Evolutionary conservation across 2,797 vertebrate species (phyloP), one percentile per base, ranked within the genome.

Genomic region (Gymnodraco acuticeps): DNA sequence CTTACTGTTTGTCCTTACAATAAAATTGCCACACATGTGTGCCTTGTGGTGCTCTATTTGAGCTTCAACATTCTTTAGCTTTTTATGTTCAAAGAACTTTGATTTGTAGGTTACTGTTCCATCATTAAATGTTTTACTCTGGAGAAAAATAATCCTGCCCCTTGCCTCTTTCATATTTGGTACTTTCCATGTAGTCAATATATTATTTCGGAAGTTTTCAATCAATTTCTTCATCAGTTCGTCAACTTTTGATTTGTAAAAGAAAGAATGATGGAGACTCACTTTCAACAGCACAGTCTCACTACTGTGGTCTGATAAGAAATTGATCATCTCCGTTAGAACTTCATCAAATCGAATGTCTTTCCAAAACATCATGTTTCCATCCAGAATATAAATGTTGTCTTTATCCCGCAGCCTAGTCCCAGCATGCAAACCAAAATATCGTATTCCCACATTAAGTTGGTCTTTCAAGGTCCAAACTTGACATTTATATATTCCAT

Each of bases 281-380:
- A 93, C 51, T 55, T 77, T 90, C 3, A 93, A 0, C 5, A 92
- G 82, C 41, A 92, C 89, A 0, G 78, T 73, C 69, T 93, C 92
- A n/a, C 33, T 78, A 0, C 1, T 2, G 23, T 90, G 66, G 0
- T 0, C 0, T 0, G 60, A 16, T 58, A 93, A 61, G 61, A 91
- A 93, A 2, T 75, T 27, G 1, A 75, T 50, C 12, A 92, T 43
- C 2, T 27, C 64, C 2, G 5, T 10, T 2, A 93, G 15, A 11
- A 88, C 77, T n/a, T 87, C 15, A 2, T 74, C 42, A n/a, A 92
- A 38, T 14, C 16, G 2, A 1, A 19, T 56, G 2, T 27, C 7
- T 66, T 85, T 42, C 50, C 48, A 31, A 13, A 82, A 31, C 33
- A 50, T 56, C 75, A 80, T 80, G 19, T 61, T 48, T 10, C 78